These are phyloP conservation scores for Salvator merianae DNA, from an alignment of 2,113 vertebrate genomes.

Conservation along the genomic window DNA sequence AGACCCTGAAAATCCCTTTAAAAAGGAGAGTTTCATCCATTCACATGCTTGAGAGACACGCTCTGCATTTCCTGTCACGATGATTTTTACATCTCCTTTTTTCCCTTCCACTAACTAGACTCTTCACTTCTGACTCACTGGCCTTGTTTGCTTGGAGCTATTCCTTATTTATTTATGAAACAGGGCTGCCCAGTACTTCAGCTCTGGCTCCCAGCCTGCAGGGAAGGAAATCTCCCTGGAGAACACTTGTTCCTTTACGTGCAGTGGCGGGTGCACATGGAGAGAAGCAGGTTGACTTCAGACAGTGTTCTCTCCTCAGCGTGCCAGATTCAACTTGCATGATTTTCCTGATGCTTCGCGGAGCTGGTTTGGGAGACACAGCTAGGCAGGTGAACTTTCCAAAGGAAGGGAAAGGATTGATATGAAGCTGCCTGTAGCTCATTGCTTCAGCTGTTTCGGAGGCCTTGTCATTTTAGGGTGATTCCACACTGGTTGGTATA, in stretches of 20 bases:
- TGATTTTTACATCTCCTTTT: background rate
- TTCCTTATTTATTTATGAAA: slow-evolving; percentile 23
- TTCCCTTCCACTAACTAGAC: too few species aligned
- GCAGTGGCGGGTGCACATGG: background rate
- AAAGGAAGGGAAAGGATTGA: too few species aligned
- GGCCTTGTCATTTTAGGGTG: too few species aligned
- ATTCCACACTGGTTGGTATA: too few species aligned
- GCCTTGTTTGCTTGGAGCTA: background rate
- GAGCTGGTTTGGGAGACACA: background rate
- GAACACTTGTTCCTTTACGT: slow-evolving; percentile 18
- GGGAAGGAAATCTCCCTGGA: slow-evolving; percentile 8
- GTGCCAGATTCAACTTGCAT: background rate
- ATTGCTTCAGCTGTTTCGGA: background rate
- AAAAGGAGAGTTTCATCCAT: background rate
- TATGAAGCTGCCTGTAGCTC: too few species aligned
- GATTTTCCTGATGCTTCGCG: background rate
- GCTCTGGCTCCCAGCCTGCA: background rate
- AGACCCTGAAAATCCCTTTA: background rate
- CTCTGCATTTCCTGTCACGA: background rate
- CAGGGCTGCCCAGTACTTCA: slow-evolving; percentile 12
- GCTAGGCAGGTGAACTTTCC: background rate
- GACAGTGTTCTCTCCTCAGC: background rate
- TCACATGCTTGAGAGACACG: too few species aligned
- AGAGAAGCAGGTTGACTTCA: slow-evolving; percentile 21
- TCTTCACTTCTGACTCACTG: background rate